A percentile compares a stretch with the other conserved stretches of the same genome.
Conservation (phyloP, 2,113 vertebrate species). For the Pardalotus punctatus region DNA sequence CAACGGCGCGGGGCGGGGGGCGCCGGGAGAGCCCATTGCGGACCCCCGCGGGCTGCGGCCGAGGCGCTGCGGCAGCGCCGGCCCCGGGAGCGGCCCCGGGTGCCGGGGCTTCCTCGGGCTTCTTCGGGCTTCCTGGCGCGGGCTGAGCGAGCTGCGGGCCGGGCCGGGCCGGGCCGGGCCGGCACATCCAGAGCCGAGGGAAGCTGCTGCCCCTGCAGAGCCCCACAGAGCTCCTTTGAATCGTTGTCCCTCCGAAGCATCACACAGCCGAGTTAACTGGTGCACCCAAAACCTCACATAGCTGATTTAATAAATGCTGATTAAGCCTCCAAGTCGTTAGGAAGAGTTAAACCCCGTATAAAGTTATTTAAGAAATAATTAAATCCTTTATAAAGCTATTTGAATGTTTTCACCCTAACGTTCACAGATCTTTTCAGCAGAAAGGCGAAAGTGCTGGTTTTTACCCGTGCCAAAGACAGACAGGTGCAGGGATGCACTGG, state of each 20-base stretch:
- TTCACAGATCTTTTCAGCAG: neutral
- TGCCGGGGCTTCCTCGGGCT: no score
- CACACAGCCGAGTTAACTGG: neutral
- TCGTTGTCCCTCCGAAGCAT: no score
- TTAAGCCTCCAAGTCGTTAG: neutral
- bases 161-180: no score
- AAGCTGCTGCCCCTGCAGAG: neutral
- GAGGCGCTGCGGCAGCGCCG: neutral
- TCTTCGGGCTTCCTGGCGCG: no score
- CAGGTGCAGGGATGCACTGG: fast-evolving
- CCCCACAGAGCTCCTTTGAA: no score
- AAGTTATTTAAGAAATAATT: neutral
- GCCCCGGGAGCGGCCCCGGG: no score
- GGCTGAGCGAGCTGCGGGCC: neutral
- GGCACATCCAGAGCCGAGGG: no score
- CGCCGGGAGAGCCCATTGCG: neutral
- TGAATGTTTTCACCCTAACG: fast-evolving
- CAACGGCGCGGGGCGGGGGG: neutral
- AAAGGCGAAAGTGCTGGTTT: neutral
- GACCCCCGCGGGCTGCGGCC: neutral
- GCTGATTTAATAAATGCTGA: neutral
- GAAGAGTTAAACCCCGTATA: fast-evolving
- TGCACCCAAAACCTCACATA: neutral
- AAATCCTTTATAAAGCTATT: neutral
- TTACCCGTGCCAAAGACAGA: neutral